Evolutionary conservation across 2,797 vertebrate species (phyloP).

Genomic region (Paratrypauchen microcephalus): DNA sequence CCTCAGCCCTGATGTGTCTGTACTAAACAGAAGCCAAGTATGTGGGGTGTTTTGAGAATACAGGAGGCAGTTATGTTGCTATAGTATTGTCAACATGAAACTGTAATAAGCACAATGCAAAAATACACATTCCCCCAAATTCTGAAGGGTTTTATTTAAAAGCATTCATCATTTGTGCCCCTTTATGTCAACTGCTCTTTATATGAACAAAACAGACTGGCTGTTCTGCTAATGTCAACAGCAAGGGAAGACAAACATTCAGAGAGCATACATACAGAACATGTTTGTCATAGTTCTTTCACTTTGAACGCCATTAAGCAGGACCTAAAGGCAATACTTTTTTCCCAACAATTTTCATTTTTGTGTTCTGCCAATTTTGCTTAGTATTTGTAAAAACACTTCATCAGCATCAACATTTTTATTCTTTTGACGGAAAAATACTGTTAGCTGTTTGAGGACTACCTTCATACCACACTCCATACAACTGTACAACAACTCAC

Average conservation of each 20-base stretch:
- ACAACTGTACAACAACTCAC: too few relatives aligned
- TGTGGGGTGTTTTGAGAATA: conserved; percentile 44
- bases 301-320: background rate
- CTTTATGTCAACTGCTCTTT: background rate
- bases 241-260: background rate
- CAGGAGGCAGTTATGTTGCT: conserved; percentile 45
- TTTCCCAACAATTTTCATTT: background rate
- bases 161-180: background rate
- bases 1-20: conserved; percentile 49
- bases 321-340: background rate
- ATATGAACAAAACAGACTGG: background rate
- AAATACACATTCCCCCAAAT: background rate
- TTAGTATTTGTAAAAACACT: too few relatives aligned
- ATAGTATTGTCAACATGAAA: conserved; percentile 40
- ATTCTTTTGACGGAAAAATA: background rate
- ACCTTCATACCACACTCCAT: too few relatives aligned
- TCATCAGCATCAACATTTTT: too few relatives aligned
- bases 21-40: conserved; percentile 53
- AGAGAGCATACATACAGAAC: background rate
- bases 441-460: background rate
- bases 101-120: conserved; percentile 22
- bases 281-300: background rate
- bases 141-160: conserved; percentile 13
- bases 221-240: conserved; percentile 20
- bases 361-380: too few relatives aligned